phyloP scores from a whole-genome alignment of 2,797 vertebrate species.

The Strix occidentalis region DNA sequence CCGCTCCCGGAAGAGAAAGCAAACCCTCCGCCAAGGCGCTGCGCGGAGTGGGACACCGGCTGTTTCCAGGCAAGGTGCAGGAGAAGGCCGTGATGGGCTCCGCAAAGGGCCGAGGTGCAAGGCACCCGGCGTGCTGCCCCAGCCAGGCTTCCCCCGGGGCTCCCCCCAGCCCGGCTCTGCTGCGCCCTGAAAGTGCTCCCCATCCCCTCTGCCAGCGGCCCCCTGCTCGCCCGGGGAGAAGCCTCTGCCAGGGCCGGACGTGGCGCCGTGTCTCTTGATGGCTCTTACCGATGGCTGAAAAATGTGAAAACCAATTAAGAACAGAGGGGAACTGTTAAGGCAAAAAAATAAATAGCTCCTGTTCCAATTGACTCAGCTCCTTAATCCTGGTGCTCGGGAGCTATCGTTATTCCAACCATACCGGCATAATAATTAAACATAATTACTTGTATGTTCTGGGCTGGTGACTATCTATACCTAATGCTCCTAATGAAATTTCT shows the following conservation, averaged over 20 bases:
- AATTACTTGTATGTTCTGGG: constrained; percentile 72
- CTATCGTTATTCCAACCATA: constrained; percentile 64
- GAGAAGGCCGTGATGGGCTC: background rate
- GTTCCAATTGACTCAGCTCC: constrained; percentile 20
- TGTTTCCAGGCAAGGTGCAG: rapidly evolving
- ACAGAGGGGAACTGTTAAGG: background rate
- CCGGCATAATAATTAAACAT: constrained; percentile 61
- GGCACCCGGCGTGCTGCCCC: background rate
- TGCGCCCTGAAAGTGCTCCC: background rate
- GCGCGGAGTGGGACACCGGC: rapidly evolving
- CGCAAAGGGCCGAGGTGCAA: rapidly evolving
- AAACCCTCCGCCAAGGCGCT: background rate
- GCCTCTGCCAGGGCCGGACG: rapidly evolving
- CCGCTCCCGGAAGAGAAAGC: background rate
- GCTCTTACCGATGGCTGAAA: background rate
- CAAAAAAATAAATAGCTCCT: background rate
- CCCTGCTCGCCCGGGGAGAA: rapidly evolving
- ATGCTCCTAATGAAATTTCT: constrained; percentile 56
- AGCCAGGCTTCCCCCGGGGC: background rate
- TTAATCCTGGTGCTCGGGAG: constrained; percentile 49
- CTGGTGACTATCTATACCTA: constrained; percentile 59
- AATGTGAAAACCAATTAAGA: background rate
- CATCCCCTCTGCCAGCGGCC: too few relatives aligned
- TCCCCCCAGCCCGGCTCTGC: background rate
- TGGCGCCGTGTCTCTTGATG: rapidly evolving